Base-by-base conservation (phyloP, 2,113 vertebrate genomes). In the Oncorhynchus mykiss region DNA sequence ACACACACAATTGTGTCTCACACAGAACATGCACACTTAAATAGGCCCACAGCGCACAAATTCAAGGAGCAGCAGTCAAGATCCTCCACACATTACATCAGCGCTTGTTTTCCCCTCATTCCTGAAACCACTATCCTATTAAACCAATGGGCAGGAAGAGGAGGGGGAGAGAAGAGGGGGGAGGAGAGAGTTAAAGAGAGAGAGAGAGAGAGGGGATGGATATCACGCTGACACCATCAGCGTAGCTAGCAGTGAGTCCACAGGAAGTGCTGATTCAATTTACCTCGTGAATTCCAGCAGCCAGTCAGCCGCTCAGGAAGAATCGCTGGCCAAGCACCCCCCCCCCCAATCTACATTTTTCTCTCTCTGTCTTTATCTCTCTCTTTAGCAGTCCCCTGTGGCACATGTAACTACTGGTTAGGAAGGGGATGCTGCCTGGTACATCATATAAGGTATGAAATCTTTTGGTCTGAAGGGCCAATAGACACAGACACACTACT, bases 291-390 rank as follows among this genome's bases (percentile, higher is more conserved):
- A 29, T 73, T 88, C 76, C 74, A 85, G 66, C 79, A 70, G 71
- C 24, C 3, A 54, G 51, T 77, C 85, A 20, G 45, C 77, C 80
- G 76, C 64, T n/a, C 0, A 8, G 76, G 14, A 48, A 48, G 57
- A 90, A 70, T 29, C 76, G 80, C 74, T 82, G 78, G 81, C 83
- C 45, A 71, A 59, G 82, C 84, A 88, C 76, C 89, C 87, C 34
- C 31, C 31, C 78, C 66, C 64, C 87, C 85, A 77, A 82, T 84
- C 48, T 22, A 74, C 62, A 73, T 85, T 84, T 20, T 11, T 3
- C 80, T 87, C 82, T 84, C 78, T 72, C 57, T 54, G 51, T 51
- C 16, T 62, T 49, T 70, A 51, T 29, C 70, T 57, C 24, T 22
- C 14, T 76, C 76, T 69, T 20, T 54, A 76, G 27, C 70, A 18